These are phyloP conservation scores for Daphoenositta chrysoptera DNA, from an alignment of 2,113 vertebrate species.

Conservation along the genomic window DNA sequence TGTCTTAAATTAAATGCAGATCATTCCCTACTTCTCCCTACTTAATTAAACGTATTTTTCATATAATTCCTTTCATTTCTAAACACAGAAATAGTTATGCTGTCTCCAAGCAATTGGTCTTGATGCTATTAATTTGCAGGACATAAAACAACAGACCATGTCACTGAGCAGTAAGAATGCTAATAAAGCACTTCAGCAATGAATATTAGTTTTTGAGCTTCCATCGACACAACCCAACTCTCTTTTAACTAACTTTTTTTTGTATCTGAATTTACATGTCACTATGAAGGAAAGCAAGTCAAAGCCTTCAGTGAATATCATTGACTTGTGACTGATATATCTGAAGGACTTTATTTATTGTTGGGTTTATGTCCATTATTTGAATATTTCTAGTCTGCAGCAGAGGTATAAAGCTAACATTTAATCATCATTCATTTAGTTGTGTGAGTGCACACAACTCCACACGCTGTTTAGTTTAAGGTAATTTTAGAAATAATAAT, in stretches of 20 bases:
- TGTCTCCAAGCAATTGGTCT: constrained; percentile 14
- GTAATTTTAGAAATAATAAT: neutral
- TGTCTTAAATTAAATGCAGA: neutral
- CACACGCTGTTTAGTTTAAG: neutral
- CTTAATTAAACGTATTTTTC: constrained; percentile 40
- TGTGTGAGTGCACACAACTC: neutral
- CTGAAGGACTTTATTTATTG: neutral
- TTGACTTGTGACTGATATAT: neutral
- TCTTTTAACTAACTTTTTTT: neutral
- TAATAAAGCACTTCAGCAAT: neutral
- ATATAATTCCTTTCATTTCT: constrained; percentile 13
- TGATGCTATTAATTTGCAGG: constrained; percentile 8
- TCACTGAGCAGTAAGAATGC: neutral
- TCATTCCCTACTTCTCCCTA: neutral
- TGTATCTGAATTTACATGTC: neutral
- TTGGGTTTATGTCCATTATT: neutral
- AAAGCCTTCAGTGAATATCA: neutral
- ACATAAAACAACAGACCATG: neutral
- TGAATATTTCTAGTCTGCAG: neutral
- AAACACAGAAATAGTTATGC: constrained; percentile 9
- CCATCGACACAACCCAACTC: neutral
- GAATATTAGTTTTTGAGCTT: neutral
- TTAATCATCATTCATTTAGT: neutral
- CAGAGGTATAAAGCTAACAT: neutral
- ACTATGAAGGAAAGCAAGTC: neutral